These are phyloP conservation scores for Ptychoptera albimana DNA, from an alignment of 2,888 invertebrate species.

Conservation along the genomic window DNA sequence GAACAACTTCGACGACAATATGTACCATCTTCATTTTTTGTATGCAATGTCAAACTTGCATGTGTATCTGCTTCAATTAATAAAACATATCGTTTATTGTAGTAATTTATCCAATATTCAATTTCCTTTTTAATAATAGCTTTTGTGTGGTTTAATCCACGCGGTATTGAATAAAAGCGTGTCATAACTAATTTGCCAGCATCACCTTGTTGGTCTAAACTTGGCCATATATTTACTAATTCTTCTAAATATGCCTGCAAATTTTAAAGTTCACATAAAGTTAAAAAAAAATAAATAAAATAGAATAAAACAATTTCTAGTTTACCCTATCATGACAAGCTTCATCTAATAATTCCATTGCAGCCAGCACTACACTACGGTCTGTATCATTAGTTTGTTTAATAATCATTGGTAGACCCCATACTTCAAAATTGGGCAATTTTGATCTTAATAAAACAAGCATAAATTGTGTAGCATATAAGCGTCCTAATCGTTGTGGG, in stretches of 20 bases:
- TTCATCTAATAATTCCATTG: slow-evolving; percentile 74
- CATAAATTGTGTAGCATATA: slow-evolving; percentile 86
- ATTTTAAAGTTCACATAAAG: slow-evolving; percentile 2
- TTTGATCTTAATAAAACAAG: slow-evolving; percentile 65
- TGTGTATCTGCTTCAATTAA: slow-evolving; percentile 80
- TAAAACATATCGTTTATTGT: slow-evolving; percentile 71
- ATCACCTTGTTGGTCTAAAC: slow-evolving; percentile 53
- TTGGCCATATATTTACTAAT: slow-evolving; percentile 56
- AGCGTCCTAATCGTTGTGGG: slow-evolving; percentile 38
- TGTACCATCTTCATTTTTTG: slow-evolving; percentile 59
- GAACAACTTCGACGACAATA: slow-evolving; percentile 52
- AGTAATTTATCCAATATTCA: slow-evolving; percentile 59
- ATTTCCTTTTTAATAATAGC: slow-evolving; percentile 56
- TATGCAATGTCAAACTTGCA: slow-evolving; percentile 71
- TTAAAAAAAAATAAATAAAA: background rate
- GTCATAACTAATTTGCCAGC: slow-evolving; percentile 61
- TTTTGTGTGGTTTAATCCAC: slow-evolving; percentile 47
- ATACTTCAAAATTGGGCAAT: slow-evolving; percentile 56
- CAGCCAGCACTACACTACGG: slow-evolving; percentile 60
- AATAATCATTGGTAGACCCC: slow-evolving; percentile 76
- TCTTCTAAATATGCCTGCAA: slow-evolving; percentile 54
- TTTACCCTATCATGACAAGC: slow-evolving; percentile 77
- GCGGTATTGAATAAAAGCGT: slow-evolving; percentile 55
- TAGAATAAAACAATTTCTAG: slow-evolving; percentile 8
- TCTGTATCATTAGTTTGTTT: slow-evolving; percentile 74